These are phyloP conservation scores for Zoanthus gigantus DNA, from an alignment of 92 coral and sea anemone species.

Conservation along the genomic window DNA sequence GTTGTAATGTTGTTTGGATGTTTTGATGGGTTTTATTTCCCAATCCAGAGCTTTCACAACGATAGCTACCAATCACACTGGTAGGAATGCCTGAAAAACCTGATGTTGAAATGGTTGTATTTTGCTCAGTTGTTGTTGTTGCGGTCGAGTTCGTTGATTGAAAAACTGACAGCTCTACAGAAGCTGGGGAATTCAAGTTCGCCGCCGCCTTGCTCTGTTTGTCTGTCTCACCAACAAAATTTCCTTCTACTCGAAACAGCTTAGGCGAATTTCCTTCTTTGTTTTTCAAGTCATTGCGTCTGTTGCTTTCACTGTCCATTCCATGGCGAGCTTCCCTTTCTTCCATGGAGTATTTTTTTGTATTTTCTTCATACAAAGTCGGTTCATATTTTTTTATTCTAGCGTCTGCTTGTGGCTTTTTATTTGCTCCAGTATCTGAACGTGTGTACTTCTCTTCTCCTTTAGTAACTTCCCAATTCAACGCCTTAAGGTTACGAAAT, in stretches of 20 bases:
- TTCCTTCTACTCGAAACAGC: no score
- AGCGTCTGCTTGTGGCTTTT: background rate
- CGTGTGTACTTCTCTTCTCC: slow-evolving; percentile 13
- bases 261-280: no score
- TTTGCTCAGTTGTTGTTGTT: background rate
- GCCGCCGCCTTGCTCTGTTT: background rate
- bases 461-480: background rate
- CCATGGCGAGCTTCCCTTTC: no score
- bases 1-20: background rate
- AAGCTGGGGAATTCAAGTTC: background rate
- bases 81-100: background rate
- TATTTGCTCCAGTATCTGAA: no score
- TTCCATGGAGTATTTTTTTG: background rate
- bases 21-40: background rate
- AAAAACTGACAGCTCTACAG: background rate
- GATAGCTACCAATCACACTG: background rate
- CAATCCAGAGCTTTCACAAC: no score
- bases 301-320: no score
- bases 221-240: background rate
- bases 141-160: background rate
- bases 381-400: background rate
- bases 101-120: background rate
- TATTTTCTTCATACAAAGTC: background rate
- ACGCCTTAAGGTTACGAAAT: background rate
- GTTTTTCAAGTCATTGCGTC: no score